These are phyloP conservation scores for Ganaspis sp. DNA, from an alignment of 1,140 invertebrate species.

Conservation along the genomic window DNA sequence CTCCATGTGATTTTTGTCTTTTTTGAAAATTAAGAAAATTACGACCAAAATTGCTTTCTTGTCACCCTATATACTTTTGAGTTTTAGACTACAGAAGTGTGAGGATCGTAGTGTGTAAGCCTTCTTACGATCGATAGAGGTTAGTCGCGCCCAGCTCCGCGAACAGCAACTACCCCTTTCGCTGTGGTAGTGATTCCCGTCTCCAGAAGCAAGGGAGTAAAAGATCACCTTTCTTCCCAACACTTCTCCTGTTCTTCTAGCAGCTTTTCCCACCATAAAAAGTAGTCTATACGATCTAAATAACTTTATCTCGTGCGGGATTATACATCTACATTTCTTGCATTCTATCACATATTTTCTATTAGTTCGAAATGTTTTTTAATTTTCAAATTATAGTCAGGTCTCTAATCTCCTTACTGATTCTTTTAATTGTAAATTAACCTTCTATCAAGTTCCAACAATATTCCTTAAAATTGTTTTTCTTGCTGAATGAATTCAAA, in stretches of 20 bases:
- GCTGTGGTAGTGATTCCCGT: conserved; percentile 35
- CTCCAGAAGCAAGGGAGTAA: conserved; percentile 48
- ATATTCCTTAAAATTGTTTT: no score
- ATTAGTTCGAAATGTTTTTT: no score
- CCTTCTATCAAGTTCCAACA: no score
- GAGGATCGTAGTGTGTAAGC: conserved; percentile 65
- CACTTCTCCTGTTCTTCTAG: conserved; percentile 51
- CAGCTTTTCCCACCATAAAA: conserved; percentile 51
- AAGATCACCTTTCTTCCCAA: conserved; percentile 50
- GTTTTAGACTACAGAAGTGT: conserved; percentile 50
- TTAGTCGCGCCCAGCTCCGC: conserved; percentile 64
- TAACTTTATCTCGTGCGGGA: background rate
- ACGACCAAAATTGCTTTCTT: background rate
- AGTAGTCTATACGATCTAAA: conserved; percentile 38
- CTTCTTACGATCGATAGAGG: conserved; percentile 70
- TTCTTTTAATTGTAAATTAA: no score
- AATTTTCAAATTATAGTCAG: no score
- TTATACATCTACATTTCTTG: no score
- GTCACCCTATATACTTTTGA: conserved; percentile 54
- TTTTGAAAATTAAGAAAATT: background rate
- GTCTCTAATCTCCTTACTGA: no score
- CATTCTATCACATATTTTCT: no score
- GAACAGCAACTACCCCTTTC: conserved; percentile 50
- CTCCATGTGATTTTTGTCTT: background rate
- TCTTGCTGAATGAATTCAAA: no score